Evolutionary conservation across 1,140 invertebrate genomes (phyloP).

Genomic region (Drosophila arawakana): DNA sequence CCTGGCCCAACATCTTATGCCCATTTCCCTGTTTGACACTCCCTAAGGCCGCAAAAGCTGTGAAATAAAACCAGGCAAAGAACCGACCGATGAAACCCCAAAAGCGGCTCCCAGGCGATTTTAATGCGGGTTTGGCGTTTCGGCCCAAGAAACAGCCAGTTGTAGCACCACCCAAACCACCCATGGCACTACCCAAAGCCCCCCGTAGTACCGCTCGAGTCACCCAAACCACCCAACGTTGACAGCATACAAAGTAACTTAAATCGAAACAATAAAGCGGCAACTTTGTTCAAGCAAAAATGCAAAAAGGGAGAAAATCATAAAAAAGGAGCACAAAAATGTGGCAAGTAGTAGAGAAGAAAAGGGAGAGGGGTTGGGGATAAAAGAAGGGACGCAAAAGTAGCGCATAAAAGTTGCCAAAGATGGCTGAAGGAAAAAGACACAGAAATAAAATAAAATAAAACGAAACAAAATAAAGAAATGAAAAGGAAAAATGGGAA

Average conservation of each 20-base stretch:
- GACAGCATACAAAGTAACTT: conserved; percentile 84
- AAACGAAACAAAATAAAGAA: conserved; percentile 29
- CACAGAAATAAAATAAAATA: conserved; percentile 30
- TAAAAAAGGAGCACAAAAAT: conserved; percentile 48
- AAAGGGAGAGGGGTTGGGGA: not conserved
- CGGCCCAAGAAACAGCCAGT: conserved; percentile 30
- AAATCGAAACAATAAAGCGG: conserved; percentile 84
- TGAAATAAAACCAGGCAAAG: conserved; percentile 76
- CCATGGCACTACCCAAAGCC: not conserved
- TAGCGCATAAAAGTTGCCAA: conserved; percentile 55
- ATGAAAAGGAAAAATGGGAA: conserved; percentile 26
- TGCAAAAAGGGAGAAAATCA: conserved; percentile 61
- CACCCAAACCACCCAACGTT: conserved; percentile 56
- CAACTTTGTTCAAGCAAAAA: conserved; percentile 77
- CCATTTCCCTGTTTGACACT: conserved; percentile 15
- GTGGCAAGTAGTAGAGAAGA: not conserved
- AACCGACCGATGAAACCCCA: conserved; percentile 70
- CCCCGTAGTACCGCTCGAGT: not conserved
- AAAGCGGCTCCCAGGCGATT: conserved; percentile 80
- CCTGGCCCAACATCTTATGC: no score
- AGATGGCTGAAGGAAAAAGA: conserved; percentile 19
- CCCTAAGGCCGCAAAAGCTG: conserved; percentile 52
- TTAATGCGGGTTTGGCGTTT: conserved; percentile 65
- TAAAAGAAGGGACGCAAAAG: conserved; percentile 8
- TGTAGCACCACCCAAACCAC: not conserved